Percentiles rank a stretch among this genome's conserved stretches.
Evolutionary conservation across 2,113 vertebrate species (phyloP).

Genomic region (Abramis brama): DNA sequence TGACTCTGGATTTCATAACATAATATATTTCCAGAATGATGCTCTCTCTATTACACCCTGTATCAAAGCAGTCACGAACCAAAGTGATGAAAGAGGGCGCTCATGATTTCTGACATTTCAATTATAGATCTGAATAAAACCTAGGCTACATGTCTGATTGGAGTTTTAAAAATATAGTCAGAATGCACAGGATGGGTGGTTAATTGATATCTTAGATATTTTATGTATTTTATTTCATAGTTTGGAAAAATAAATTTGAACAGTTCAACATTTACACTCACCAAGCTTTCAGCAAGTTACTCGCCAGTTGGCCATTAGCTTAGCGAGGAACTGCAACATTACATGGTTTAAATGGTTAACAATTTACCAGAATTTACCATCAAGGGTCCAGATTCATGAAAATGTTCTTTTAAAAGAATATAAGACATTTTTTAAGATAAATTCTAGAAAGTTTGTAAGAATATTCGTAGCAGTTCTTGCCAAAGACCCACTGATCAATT

Average conservation of each 20-base stretch:
- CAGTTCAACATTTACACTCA: background rate
- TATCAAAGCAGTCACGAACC: background rate
- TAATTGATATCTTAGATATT: background rate
- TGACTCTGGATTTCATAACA: background rate
- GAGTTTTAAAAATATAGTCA: background rate
- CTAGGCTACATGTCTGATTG: background rate
- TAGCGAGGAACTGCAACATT: background rate
- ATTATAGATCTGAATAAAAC: conserved; percentile 20
- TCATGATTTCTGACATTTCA: conserved; percentile 16
- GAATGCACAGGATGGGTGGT: background rate
- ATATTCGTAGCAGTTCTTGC: too few relatives aligned
- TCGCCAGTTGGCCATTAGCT: background rate
- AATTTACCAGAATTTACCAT: too few relatives aligned
- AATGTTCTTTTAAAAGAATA: too few relatives aligned
- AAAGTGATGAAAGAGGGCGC: conserved; percentile 4
- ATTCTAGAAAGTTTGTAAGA: too few relatives aligned
- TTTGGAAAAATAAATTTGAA: background rate
- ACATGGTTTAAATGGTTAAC: background rate
- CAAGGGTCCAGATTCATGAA: too few relatives aligned
- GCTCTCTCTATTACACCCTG: background rate
- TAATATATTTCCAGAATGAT: conserved; percentile 7
- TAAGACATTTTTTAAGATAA: too few relatives aligned
- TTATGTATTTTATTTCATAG: background rate
- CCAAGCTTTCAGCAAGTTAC: background rate
- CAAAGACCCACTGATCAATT: too few relatives aligned